Evolutionary conservation across 2,888 invertebrate genomes (phyloP).

Genomic region (Tachina lurida): DNA sequence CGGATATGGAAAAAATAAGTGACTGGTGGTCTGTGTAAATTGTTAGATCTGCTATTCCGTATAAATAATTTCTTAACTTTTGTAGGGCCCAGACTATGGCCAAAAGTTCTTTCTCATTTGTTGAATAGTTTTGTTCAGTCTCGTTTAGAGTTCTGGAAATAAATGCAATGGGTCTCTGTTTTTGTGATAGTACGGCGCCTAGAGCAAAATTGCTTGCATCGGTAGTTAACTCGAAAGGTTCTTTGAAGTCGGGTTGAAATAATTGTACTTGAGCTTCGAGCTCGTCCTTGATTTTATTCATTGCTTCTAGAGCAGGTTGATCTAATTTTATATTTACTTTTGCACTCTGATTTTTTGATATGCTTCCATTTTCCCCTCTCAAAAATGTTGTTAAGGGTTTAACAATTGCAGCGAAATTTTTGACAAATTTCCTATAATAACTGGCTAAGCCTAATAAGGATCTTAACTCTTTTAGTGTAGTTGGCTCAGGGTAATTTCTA

Average conservation of each 20-base stretch:
- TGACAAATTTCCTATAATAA: too few relatives aligned
- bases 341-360: neutral
- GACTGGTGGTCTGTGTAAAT: neutral
- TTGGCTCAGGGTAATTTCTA: conserved; percentile 13
- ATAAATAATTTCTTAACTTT: neutral
- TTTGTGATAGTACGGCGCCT: neutral
- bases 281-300: conserved; percentile 1
- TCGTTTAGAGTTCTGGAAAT: too few relatives aligned
- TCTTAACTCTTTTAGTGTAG: conserved; percentile 16
- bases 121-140: neutral
- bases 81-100: neutral
- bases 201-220: neutral
- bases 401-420: too few relatives aligned
- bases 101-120: neutral
- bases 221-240: too few relatives aligned
- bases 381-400: neutral
- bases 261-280: neutral
- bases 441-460: too few relatives aligned
- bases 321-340: neutral
- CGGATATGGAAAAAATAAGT: too few relatives aligned
- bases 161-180: neutral
- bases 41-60: neutral
- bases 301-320: conserved; percentile 1
- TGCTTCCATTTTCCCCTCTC: too few relatives aligned
- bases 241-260: neutral